Conservation (phyloP, 2,888 invertebrate species). For the Iselma pallidipennis region DNA sequence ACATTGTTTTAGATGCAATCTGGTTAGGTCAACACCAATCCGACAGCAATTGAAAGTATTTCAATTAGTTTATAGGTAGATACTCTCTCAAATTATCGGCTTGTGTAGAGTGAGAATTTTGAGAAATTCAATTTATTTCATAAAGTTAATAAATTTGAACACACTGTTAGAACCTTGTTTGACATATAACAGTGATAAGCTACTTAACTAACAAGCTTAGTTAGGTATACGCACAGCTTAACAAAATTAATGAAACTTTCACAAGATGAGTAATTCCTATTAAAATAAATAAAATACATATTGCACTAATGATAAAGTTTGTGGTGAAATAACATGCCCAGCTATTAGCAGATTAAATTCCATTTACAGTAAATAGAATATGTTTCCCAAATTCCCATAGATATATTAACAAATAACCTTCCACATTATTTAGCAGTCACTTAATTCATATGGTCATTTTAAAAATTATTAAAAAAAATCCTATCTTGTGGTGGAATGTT, state of each 20-base stretch:
- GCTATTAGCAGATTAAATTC: constrained; percentile 38
- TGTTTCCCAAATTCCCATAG: constrained; percentile 29
- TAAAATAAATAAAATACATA: constrained; percentile 21
- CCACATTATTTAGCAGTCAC: not conserved
- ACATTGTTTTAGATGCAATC: constrained; percentile 3
- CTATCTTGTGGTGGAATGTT: not conserved
- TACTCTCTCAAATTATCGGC: no score
- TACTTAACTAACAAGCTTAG: not conserved
- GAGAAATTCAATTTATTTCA: not conserved
- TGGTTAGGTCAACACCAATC: not conserved
- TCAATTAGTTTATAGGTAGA: not conserved
- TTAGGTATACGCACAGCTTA: no score
- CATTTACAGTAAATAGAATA: constrained; percentile 26
- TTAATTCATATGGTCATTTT: not conserved
- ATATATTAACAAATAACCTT: not conserved
- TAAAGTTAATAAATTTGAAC: no score
- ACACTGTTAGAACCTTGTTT: no score
- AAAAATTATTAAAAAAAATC: not conserved
- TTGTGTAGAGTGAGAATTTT: no score
- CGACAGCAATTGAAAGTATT: not conserved
- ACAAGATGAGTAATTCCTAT: not conserved
- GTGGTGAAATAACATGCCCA: constrained; percentile 34
- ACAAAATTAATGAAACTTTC: not conserved
- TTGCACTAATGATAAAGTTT: constrained; percentile 31
- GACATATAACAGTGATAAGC: no score